Evolutionary conservation across 2,797 vertebrate species (phyloP).

Genomic region (Sorex maritimensis): DNA sequence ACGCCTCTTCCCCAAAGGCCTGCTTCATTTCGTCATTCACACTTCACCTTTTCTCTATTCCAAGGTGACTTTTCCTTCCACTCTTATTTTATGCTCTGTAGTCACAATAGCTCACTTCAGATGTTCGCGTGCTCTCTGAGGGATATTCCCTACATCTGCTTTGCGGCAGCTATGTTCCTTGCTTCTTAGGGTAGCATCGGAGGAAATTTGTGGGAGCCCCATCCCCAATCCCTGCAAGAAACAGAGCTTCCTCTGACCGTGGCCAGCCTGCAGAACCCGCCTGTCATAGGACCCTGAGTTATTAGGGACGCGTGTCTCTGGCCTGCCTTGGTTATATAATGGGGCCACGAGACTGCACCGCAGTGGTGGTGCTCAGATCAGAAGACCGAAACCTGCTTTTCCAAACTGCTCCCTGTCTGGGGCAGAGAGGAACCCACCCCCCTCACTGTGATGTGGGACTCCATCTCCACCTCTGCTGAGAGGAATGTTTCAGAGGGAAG

Average conservation of each 20-base stretch:
- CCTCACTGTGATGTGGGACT: not conserved
- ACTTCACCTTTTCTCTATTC: constrained; percentile 70
- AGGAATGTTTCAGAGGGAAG: not conserved
- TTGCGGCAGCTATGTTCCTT: not conserved
- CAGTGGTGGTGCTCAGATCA: constrained; percentile 21
- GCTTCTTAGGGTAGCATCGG: constrained; percentile 26
- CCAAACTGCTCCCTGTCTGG: not conserved
- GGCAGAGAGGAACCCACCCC: not conserved
- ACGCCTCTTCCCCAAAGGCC: constrained; percentile 28
- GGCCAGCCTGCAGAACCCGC: constrained; percentile 17
- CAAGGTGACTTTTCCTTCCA: constrained; percentile 76
- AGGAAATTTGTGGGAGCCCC: constrained; percentile 5
- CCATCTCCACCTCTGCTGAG: not conserved
- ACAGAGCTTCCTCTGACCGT: constrained; percentile 31
- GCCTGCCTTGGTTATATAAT: constrained; percentile 53
- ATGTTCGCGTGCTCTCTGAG: constrained; percentile 60
- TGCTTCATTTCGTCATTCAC: constrained; percentile 52
- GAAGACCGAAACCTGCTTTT: constrained; percentile 34
- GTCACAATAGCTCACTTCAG: constrained; percentile 58
- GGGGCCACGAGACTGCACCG: constrained; percentile 34
- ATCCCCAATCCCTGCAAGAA: constrained; percentile 11
- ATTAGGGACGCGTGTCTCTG: not conserved
- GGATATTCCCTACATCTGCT: constrained; percentile 32
- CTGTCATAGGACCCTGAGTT: constrained; percentile 69
- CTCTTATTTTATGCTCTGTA: constrained; percentile 69